These are phyloP conservation scores for Drosophila orena DNA, from an alignment of 1,140 invertebrate species.

Conservation along the genomic window DNA sequence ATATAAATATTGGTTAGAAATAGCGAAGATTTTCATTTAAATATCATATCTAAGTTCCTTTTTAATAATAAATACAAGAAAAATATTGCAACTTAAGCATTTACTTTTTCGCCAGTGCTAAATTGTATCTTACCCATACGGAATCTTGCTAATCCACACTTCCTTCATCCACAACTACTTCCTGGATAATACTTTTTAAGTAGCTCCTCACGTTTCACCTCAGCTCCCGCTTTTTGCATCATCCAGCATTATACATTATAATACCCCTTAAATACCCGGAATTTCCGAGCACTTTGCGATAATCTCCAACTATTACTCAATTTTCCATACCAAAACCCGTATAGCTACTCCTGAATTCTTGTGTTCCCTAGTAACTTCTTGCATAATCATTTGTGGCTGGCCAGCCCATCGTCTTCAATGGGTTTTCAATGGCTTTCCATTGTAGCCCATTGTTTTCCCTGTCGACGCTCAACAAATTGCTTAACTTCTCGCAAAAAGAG, in stretches of 20 bases:
- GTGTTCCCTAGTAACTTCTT: conserved; percentile 69
- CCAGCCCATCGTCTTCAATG: conserved; percentile 36
- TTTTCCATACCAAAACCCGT: conserved; percentile 10
- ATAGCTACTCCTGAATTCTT: conserved; percentile 24
- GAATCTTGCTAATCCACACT: conserved; percentile 3
- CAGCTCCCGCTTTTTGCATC: conserved; percentile 20
- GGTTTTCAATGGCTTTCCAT: conserved; percentile 35
- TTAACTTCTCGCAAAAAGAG: conserved; percentile 66
- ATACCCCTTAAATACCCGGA: conserved; percentile 22
- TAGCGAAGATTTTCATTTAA: too few species aligned
- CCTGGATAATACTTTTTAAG: conserved; percentile 20
- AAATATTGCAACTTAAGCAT: too few species aligned
- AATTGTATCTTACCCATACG: too few species aligned
- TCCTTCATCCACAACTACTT: conserved; percentile 17
- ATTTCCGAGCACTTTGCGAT: conserved; percentile 33
- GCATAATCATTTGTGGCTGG: conserved; percentile 60
- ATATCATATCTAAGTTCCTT: too few species aligned
- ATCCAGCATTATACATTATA: conserved; percentile 42
- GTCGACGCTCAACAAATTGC: conserved; percentile 58
- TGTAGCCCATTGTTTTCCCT: conserved; percentile 28
- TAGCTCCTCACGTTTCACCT: conserved; percentile 25
- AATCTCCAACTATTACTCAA: conserved; percentile 46
- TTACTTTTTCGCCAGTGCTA: too few species aligned
- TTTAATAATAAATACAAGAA: too few species aligned
- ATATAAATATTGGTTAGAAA: background rate